Percentiles rank a stretch among this genome's conserved stretches.
These are phyloP conservation scores for Setophaga petechia DNA, from an alignment of 2,113 vertebrate species.

Conservation along the genomic window DNA sequence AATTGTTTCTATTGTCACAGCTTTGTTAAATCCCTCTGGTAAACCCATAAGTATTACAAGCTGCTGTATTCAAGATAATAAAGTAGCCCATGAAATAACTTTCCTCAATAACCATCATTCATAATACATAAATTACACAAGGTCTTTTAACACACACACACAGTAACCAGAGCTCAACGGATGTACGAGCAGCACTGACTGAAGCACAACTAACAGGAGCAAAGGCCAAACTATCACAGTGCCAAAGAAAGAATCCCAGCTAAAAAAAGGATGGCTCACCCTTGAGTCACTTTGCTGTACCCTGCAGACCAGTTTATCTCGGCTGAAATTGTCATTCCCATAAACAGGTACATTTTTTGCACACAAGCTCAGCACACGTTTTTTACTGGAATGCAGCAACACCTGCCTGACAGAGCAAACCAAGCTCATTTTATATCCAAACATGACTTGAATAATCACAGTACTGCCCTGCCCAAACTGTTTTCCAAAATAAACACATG, in stretches of 20 bases:
- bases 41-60: neutral
- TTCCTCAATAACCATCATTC: neutral
- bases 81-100: conserved; percentile 33
- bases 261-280: neutral
- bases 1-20: conserved; percentile 57
- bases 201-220: rapidly evolving
- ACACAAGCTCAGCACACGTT: neutral
- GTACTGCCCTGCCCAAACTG: neutral
- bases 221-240: neutral
- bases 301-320: neutral
- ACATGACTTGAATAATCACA: neutral
- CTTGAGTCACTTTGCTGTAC: neutral
- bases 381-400: neutral
- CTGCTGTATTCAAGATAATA: neutral
- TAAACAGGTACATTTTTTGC: neutral
- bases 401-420: neutral
- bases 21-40: conserved; percentile 24
- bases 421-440: neutral
- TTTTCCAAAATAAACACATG: neutral
- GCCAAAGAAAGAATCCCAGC: neutral
- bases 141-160: neutral
- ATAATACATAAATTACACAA: conserved; percentile 11
- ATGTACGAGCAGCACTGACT: neutral
- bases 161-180: neutral
- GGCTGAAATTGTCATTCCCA: neutral